A percentile compares a stretch with the other conserved stretches of the same genome.
Evolutionary conservation across 1,140 invertebrate genomes (phyloP).

Genomic region (Orius insidiosus): DNA sequence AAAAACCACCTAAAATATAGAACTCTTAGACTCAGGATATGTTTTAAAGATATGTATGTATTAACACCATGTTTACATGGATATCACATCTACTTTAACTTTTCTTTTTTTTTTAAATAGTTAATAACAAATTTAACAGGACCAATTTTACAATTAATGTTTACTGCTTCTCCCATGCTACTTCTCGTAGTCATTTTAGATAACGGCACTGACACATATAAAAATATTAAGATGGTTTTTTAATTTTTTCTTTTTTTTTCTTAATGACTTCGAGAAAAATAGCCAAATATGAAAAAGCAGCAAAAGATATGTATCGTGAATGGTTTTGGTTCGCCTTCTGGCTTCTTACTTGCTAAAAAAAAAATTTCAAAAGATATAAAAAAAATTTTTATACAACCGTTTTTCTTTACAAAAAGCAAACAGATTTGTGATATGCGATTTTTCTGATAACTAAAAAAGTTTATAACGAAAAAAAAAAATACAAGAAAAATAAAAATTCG

Average conservation of each 20-base stretch:
- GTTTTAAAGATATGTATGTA: constrained; percentile 9
- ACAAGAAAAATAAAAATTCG: no score
- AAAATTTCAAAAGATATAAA: no score
- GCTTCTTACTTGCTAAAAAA: constrained; percentile 13
- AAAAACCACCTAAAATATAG: constrained; percentile 9
- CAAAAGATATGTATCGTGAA: constrained; percentile 15
- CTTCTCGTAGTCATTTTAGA: constrained; percentile 3
- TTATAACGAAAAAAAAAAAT: no score
- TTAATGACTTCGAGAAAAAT: no score
- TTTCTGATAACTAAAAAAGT: no score
- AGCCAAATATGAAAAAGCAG: not conserved
- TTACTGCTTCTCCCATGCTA: not conserved
- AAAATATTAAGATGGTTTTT: constrained; percentile 8
- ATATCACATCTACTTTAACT: constrained; percentile 10
- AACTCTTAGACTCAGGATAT: constrained; percentile 7
- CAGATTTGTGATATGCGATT: no score
- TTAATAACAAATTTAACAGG: constrained; percentile 4
- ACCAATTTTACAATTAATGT: constrained; percentile 7
- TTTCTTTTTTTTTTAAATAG: constrained; percentile 4
- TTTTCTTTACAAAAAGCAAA: no score
- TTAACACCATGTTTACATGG: constrained; percentile 2
- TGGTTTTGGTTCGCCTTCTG: constrained; percentile 15
- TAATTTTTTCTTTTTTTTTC: not conserved
- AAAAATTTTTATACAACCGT: no score
- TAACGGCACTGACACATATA: constrained; percentile 11